Evolutionary conservation across 2,888 invertebrate genomes (phyloP), one percentile per base, ranked within the genome.

Genomic region (Gymnocheta viridis): DNA sequence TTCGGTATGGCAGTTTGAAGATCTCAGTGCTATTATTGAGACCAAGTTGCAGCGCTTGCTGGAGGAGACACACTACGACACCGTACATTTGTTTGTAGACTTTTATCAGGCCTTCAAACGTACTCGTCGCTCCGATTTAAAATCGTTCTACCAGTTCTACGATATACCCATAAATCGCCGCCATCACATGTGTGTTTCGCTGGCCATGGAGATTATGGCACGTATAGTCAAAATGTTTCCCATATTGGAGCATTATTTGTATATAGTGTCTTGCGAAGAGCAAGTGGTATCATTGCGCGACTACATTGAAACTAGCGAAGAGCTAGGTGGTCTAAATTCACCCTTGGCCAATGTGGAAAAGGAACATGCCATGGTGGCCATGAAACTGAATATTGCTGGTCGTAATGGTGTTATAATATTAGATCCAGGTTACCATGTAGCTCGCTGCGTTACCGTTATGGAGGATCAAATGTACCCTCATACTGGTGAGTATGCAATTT

Each of bases 361-460:
- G 92, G 98, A 98, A 91, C 98, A 98, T 91, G 96, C 97, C 54
- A 94, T 97, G 92, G 95, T 96, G 80, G 96, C 96, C 83, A 93
- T 97, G 89, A 95, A 94, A 87, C 93, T 97, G 82, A 92, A 93
- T 86, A 94, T 97, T 77, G 95, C 94, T 64, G 96, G 95, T 35
- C 94, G 98, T 47, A 92, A 93, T 0, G 98, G 97, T 35, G 93
- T 96, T 66, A 92, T 98, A 92, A 94, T 98, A 24, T 94, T 97
- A 49, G 98, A 98, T 93, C 97, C 98, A 0, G 98, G 98, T 19
- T 98, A 98, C 92, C 98, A 98, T 91, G 96, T 98, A 82, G 95
- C 96, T 51, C 93, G 97, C 83, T 95, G 96, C 78, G 94, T 98
- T 83, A 96, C 97, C 24, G 95, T 97, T 69, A 98, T 98, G 98